Evolutionary conservation across 2,888 invertebrate genomes (phyloP).

Genomic region (Eristalinus sepulchralis): DNA sequence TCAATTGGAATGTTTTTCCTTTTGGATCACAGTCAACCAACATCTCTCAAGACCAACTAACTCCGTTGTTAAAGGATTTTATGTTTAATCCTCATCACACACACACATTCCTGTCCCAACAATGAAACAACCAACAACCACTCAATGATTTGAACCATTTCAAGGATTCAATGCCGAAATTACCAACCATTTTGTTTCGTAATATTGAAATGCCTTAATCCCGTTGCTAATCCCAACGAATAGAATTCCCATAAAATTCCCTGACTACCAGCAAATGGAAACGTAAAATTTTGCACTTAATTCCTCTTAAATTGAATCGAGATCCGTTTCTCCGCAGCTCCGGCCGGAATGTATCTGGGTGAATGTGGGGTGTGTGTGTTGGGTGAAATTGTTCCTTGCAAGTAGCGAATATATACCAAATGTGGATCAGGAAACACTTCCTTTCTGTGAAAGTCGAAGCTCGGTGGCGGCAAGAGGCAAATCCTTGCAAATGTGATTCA

Average conservation of each 20-base stretch:
- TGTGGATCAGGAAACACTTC: slow-evolving; percentile 50
- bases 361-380: not conserved
- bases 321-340: slow-evolving; percentile 49
- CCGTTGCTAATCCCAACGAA: slow-evolving; percentile 69
- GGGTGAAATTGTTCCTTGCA: slow-evolving; percentile 19
- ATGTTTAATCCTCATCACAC: slow-evolving; percentile 42
- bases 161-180: slow-evolving; percentile 67
- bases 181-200: slow-evolving; percentile 71
- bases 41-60: not conserved
- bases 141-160: slow-evolving; percentile 69
- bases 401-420: slow-evolving; percentile 49
- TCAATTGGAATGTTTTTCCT: slow-evolving; percentile 26
- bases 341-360: not conserved
- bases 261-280: slow-evolving; percentile 60
- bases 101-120: slow-evolving; percentile 32
- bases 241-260: slow-evolving; percentile 66
- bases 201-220: slow-evolving; percentile 71
- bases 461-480: slow-evolving; percentile 33
- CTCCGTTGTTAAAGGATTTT: slow-evolving; percentile 26
- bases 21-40: slow-evolving; percentile 1
- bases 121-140: slow-evolving; percentile 67
- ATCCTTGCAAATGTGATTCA: slow-evolving; percentile 71
- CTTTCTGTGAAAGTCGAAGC: not conserved
- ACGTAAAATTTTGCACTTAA: slow-evolving; percentile 72
- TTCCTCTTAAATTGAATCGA: slow-evolving; percentile 71